Conservation (phyloP, 1,140 invertebrate genomes). For the Platorchestia sp. region DNA sequence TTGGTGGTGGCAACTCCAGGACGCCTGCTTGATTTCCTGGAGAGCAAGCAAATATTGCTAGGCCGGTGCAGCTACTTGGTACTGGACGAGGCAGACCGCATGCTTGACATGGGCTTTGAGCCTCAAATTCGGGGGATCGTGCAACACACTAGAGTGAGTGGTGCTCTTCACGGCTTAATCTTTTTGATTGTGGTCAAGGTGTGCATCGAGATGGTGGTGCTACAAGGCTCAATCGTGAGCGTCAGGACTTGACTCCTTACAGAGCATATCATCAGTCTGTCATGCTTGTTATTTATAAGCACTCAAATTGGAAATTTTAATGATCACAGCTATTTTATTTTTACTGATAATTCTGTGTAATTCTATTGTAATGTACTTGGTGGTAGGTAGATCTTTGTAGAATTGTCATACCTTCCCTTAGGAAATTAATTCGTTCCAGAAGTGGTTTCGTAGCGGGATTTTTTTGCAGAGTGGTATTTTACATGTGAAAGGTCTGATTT, state of each 20-base stretch:
- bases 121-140: slow-evolving; percentile 98
- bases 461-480: too few relatives aligned
- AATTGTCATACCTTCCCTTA: too few relatives aligned
- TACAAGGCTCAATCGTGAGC: slow-evolving; percentile 56
- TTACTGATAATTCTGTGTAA: too few relatives aligned
- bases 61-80: slow-evolving; percentile 93
- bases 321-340: too few relatives aligned
- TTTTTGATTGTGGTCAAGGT: slow-evolving; percentile 58
- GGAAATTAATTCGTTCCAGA: too few relatives aligned
- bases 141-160: slow-evolving; percentile 85
- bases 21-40: slow-evolving; percentile 94
- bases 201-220: slow-evolving; percentile 57
- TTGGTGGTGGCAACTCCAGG: slow-evolving; percentile 96
- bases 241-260: slow-evolving; percentile 35
- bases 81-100: slow-evolving; percentile 97
- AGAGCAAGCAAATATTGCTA: slow-evolving; percentile 88
- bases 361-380: too few relatives aligned
- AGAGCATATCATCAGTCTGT: too few relatives aligned
- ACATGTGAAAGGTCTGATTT: too few relatives aligned
- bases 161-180: slow-evolving; percentile 16
- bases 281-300: too few relatives aligned
- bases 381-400: too few relatives aligned
- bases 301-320: too few relatives aligned
- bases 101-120: slow-evolving; percentile 99
- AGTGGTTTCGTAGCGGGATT: too few relatives aligned